These are phyloP conservation scores for Microcebus murinus DNA, from an alignment of 2,113 vertebrate species.

Conservation along the genomic window DNA sequence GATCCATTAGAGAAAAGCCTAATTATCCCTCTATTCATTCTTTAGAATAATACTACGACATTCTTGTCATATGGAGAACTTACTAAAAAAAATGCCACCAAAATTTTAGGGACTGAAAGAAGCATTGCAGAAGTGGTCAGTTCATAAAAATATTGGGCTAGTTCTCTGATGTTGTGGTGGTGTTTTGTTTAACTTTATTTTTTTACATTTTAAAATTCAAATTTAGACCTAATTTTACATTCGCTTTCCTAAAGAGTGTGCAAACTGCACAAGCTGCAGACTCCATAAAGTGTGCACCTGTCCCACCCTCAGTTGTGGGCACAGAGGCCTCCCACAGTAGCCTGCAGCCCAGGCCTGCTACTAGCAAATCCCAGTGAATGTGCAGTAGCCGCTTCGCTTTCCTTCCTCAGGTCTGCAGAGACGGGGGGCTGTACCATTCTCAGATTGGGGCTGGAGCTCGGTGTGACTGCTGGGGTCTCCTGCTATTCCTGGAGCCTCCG, in stretches of 20 bases:
- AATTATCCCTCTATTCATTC: neutral
- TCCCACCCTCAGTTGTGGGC: neutral
- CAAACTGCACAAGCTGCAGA: too few species aligned
- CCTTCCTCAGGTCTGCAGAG: neutral
- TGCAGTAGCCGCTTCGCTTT: too few species aligned
- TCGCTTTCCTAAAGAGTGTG: neutral
- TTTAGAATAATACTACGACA: neutral
- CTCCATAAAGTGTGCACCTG: rapidly evolving
- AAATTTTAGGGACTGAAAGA: neutral
- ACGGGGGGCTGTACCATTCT: neutral
- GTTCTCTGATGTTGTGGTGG: neutral
- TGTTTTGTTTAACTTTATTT: neutral
- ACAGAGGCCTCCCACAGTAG: rapidly evolving
- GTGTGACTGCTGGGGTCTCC: neutral
- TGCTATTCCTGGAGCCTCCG: too few species aligned
- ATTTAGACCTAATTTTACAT: neutral
- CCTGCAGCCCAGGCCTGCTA: neutral
- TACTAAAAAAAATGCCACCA: neutral
- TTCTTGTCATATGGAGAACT: neutral
- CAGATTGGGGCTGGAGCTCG: neutral
- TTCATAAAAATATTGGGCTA: neutral
- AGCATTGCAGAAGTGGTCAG: neutral
- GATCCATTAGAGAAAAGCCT: neutral
- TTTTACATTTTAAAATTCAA: neutral
- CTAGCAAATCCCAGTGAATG: neutral